A percentile compares a stretch with the other conserved stretches of the same genome.
phyloP scores from a whole-genome alignment of 2,888 invertebrate species.

The Chloroclystis v-ata region DNA sequence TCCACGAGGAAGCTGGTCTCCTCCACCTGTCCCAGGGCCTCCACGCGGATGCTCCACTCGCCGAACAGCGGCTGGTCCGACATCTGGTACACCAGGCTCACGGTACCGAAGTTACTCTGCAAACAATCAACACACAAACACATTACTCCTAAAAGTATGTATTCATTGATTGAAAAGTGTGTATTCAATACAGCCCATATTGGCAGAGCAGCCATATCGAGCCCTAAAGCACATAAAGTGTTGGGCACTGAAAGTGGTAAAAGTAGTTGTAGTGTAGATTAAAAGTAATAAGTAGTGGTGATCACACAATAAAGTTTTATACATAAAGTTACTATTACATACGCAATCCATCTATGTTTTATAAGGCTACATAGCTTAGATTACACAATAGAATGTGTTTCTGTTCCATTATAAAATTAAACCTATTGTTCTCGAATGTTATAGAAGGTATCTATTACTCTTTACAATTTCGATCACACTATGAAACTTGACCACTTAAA shows the following conservation, averaged over 20 bases:
- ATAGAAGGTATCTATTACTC: constrained; percentile 11
- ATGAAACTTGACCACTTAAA: not conserved
- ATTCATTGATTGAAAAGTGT: too few relatives aligned
- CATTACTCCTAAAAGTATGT: too few relatives aligned
- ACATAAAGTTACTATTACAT: too few relatives aligned
- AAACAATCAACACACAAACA: not conserved
- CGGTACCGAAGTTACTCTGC: constrained; percentile 92
- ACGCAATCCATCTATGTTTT: not conserved
- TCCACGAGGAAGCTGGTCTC: constrained; percentile 92
- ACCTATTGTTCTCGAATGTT: constrained; percentile 15
- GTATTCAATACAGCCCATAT: too few relatives aligned
- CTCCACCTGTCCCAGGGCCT: constrained; percentile 93
- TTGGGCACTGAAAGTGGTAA: too few relatives aligned
- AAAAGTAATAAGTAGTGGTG: too few relatives aligned
- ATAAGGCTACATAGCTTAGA: not conserved
- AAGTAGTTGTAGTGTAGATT: too few relatives aligned
- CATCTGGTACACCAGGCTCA: constrained; percentile 93
- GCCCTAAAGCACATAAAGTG: too few relatives aligned
- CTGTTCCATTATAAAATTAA: not conserved
- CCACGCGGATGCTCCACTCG: constrained; percentile 92
- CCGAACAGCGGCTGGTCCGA: constrained; percentile 96
- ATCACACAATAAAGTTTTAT: too few relatives aligned
- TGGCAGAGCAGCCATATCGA: too few relatives aligned
- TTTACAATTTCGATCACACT: not conserved
- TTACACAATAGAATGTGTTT: constrained; percentile 18